These are phyloP conservation scores for Lampropteryx suffumata DNA, from an alignment of 2,888 invertebrate genomes.

Conservation along the genomic window DNA sequence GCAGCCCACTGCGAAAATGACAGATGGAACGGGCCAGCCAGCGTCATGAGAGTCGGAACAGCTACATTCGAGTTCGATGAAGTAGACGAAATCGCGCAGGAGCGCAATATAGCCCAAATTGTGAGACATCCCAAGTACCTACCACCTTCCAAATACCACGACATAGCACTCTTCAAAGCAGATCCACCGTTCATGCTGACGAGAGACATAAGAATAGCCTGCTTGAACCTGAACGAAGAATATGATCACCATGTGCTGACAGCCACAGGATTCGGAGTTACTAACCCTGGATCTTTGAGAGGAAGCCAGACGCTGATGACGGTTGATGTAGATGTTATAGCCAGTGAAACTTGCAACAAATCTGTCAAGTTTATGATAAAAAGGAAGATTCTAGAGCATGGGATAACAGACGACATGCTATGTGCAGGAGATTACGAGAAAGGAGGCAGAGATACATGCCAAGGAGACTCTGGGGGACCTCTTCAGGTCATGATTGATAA, in stretches of 20 bases:
- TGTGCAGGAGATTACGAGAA: conserved; percentile 75
- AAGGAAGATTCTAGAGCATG: conserved; percentile 56
- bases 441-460: conserved; percentile 75
- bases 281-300: conserved; percentile 59
- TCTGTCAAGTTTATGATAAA: conserved; percentile 67
- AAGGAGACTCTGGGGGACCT: conserved; percentile 78
- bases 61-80: conserved; percentile 77
- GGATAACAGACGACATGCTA: conserved; percentile 63
- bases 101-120: conserved; percentile 66
- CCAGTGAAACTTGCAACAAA: conserved; percentile 57
- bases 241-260: conserved; percentile 62
- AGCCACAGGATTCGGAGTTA: conserved; percentile 86
- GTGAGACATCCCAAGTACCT: conserved; percentile 82
- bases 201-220: conserved; percentile 84
- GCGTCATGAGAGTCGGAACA: conserved; percentile 79
- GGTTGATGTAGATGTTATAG: conserved; percentile 69
- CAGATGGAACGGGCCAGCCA: conserved; percentile 71
- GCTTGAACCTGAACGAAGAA: conserved; percentile 68
- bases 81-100: conserved; percentile 77
- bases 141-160: conserved; percentile 82
- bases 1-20: conserved; percentile 74
- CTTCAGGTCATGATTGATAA: conserved; percentile 65
- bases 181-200: conserved; percentile 71
- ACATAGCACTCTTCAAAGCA: conserved; percentile 85
- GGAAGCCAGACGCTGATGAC: conserved; percentile 76